phyloP scores from a whole-genome alignment of 2,797 vertebrate species.

The Morus bassanus region DNA sequence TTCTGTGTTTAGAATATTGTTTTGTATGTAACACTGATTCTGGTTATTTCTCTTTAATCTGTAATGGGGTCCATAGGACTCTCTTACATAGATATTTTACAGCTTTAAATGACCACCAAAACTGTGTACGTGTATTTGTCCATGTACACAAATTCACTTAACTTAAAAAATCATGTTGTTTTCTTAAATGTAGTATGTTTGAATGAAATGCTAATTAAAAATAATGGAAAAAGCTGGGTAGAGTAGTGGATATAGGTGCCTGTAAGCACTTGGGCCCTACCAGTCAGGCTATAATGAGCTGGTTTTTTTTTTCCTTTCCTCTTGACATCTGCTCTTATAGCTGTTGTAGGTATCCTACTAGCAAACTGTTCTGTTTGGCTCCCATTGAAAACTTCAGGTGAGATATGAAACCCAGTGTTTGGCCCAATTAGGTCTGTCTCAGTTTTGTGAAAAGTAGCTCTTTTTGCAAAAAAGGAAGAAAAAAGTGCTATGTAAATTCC shows the following conservation, averaged over 20 bases:
- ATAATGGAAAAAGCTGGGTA: neutral
- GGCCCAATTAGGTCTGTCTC: neutral
- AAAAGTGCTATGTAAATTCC: neutral
- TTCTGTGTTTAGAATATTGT: neutral
- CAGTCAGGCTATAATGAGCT: neutral
- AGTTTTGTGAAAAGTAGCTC: neutral
- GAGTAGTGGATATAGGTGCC: neutral
- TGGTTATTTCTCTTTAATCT: conserved; percentile 23
- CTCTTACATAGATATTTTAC: neutral
- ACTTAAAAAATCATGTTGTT: neutral
- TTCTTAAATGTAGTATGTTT: neutral
- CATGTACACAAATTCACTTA: neutral
- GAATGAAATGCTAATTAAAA: neutral
- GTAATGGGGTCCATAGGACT: neutral
- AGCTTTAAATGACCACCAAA: conserved; percentile 67
- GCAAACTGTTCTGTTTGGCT: neutral
- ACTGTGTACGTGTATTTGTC: neutral
- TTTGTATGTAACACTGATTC: conserved; percentile 33
- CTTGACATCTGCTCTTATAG: neutral
- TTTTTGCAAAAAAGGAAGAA: neutral
- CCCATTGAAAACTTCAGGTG: neutral
- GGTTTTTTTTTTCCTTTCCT: neutral
- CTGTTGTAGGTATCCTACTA: neutral
- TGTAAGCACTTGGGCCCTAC: neutral
- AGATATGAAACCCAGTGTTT: neutral